These are phyloP conservation scores for Dicycla oo DNA, from an alignment of 2,888 invertebrate species.

Conservation along the genomic window DNA sequence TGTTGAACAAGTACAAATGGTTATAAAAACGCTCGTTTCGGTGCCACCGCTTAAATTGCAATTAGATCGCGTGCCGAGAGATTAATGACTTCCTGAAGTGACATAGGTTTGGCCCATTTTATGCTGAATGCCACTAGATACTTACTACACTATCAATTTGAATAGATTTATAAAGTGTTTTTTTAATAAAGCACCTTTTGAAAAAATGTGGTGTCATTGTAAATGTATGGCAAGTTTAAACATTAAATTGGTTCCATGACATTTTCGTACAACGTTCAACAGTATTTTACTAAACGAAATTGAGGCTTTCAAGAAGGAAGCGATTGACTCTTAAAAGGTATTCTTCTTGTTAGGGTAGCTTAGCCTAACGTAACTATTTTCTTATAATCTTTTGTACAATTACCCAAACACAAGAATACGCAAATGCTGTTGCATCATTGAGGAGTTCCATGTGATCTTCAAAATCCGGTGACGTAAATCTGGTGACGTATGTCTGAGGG, in stretches of 20 bases:
- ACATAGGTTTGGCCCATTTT: slow-evolving; percentile 66
- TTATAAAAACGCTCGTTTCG: slow-evolving; percentile 50
- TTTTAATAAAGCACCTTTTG: slow-evolving; percentile 24
- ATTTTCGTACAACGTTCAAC: background rate
- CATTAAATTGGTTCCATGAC: background rate
- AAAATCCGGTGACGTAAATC: too few species aligned
- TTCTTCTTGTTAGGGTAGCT: too few species aligned
- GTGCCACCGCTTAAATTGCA: slow-evolving; percentile 63
- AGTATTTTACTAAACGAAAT: background rate
- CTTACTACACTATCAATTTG: slow-evolving; percentile 32
- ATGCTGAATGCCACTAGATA: slow-evolving; percentile 56
- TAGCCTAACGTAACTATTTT: too few species aligned
- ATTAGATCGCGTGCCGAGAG: slow-evolving; percentile 69
- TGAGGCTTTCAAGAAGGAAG: too few species aligned
- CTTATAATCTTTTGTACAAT: too few species aligned
- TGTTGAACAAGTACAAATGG: slow-evolving; percentile 25
- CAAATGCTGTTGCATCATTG: too few species aligned
- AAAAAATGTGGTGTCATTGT: slow-evolving; percentile 8
- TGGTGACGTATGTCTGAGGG: too few species aligned
- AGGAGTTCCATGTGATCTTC: too few species aligned
- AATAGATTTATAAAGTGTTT: slow-evolving; percentile 13
- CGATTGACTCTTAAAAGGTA: too few species aligned
- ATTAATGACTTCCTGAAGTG: slow-evolving; percentile 69
- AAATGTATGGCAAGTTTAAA: background rate
- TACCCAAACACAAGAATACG: too few species aligned